Base-by-base conservation (phyloP, 2,888 invertebrate species). In the Sussaba pulchella region DNA sequence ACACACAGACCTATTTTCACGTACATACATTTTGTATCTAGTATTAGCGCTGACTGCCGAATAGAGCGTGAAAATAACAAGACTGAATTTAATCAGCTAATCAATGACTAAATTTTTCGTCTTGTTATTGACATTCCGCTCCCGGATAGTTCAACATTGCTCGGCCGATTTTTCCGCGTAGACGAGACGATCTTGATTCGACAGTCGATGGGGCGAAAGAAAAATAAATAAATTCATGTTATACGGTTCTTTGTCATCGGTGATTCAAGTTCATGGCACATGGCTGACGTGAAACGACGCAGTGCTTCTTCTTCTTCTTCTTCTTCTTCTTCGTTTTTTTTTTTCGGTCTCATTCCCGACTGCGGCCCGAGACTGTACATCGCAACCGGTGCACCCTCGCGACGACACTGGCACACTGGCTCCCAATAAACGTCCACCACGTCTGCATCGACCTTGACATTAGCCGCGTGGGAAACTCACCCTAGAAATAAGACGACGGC, bases 401-500 rank as follows among this genome's bases (percentile, higher is more conserved):
- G 19, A 50, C 10, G 43, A 43, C 63, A 52, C 41, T 73, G 63
- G 64, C 52, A 63, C 41, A 64, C 63, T 41, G 45, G 45, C 43
- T 26, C 39, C 50, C 70, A 61, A 75, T 12, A 43, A 36, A 69
- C 70, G 43, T 47, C 47, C 64, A 45, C 64, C 66, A 59, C 64
- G 31, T 50, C 45, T 36, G 39, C 6, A 10, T 76, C 72, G 72
- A 72, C 80, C 76, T 81, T 76, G 80, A 69, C 80, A 80, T 80
- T 81, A 69, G 69, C 67, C 43, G 43, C 54, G 66, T 45, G 66
- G 57, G 57, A 64, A 26, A 41, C 75, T 80, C 47, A 61, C 63
- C 47, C 76, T 39, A 57, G 80, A 76, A 76, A 81, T 76, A 72
- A 76, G 72, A 75, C 76, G 66, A 21, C 54, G 41, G 57, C 54